A percentile compares a stretch with the other conserved stretches of the same genome.
Conservation (phyloP, 1,140 invertebrate species). For the Leptopilina boulardi region DNA sequence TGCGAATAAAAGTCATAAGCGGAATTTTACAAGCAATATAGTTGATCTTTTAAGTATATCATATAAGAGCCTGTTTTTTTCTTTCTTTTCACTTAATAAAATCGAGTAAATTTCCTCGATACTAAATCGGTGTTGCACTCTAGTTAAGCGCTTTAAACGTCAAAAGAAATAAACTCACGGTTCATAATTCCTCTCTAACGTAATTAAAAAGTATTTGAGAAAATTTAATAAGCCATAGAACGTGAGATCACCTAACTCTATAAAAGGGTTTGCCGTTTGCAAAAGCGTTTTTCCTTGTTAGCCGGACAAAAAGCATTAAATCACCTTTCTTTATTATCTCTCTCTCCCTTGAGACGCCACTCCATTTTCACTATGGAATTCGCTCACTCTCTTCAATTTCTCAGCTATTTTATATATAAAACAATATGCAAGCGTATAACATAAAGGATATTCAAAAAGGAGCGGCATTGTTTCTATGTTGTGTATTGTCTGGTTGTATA, state of each 20-base stretch:
- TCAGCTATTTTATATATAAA: slow-evolving; percentile 3
- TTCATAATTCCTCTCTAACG: neutral
- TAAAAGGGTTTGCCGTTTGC: neutral
- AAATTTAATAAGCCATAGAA: neutral
- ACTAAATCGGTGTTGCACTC: no score
- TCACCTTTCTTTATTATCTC: slow-evolving; percentile 19
- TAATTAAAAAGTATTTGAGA: slow-evolving; percentile 6
- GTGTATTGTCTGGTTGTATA: slow-evolving; percentile 38
- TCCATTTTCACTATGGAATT: slow-evolving; percentile 19
- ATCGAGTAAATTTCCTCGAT: no score
- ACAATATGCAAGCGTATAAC: neutral
- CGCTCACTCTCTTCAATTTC: slow-evolving; percentile 27
- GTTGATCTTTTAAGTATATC: no score
- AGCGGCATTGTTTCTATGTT: slow-evolving; percentile 46
- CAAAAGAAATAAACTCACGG: neutral
- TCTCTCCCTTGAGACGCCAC: neutral
- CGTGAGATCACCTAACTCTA: neutral
- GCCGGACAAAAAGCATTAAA: slow-evolving; percentile 28
- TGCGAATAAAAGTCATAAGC: no score
- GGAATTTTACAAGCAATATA: no score
- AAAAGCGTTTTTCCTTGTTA: slow-evolving; percentile 27
- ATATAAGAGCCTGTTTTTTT: no score
- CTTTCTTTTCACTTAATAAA: no score
- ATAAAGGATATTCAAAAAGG: neutral
- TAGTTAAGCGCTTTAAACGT: neutral